Evolutionary conservation across 1,140 invertebrate genomes (phyloP), one percentile per base, ranked within the genome.

Genomic region (Tenebrio molitor): DNA sequence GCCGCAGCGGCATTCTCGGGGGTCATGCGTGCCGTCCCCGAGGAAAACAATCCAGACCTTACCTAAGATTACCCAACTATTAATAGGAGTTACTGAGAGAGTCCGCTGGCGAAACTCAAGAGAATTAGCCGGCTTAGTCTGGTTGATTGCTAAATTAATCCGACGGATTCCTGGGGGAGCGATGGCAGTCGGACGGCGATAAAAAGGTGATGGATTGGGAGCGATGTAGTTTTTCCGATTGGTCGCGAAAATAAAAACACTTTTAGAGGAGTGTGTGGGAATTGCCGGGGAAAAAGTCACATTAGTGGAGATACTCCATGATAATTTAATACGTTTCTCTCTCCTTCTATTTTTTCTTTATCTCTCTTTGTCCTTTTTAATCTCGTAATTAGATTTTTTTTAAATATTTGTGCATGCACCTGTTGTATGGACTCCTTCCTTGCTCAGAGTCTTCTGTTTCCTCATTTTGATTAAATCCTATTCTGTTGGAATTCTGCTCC

Each of bases 1-100:
- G 25, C 25, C 8, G 25, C 25, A 29, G 25, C 25, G 8, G 25
- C 25, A 53, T 23, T 58, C 23, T 58, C n/a, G 21, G 29, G 50
- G 23, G 50, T 29, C 5, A 29, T 58, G 50, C 50, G 50, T 58
- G 50, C 29, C 29, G 3, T 58, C 50, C 23, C 50, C 5, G 23
- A 58, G 50, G 50, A 58, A 58, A 58, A 58, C 50, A 58, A 29
- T 58, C 50, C 50, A 58, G 50, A 58, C 50, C 50, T 58, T 58
- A 58, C 50, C 50, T 58, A 39, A 39, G 4, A 39, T 39, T 58
- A 58, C 50, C 50, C 23, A 33, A 58, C 50, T 58, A 58, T 29
- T 58, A 58, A 58, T 58, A 58, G 50, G 50, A 58, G 23, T 19
- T 58, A 58, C 15, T 58, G n/a, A 17, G 50, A 58, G 50, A 58